Percentiles rank a stretch among this genome's conserved stretches.
Evolutionary conservation across 2,888 invertebrate genomes (phyloP).

Genomic region (Ormyrus thymus): DNA sequence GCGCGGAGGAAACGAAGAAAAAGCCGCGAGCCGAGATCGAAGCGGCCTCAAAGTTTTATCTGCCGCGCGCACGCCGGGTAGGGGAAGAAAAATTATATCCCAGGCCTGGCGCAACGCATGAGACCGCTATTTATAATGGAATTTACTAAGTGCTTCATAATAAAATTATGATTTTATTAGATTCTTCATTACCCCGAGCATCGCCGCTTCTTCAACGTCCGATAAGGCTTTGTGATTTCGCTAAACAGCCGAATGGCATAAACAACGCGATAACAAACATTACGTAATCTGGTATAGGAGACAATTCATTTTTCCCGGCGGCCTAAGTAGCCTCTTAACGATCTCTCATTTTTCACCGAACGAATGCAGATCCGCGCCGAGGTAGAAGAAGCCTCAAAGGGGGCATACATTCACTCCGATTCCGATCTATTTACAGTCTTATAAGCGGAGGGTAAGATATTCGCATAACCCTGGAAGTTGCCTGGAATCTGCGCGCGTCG

Average conservation of each 20-base stretch:
- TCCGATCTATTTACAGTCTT: too few relatives aligned
- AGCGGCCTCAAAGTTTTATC: slow-evolving; percentile 26
- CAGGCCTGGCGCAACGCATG: background rate
- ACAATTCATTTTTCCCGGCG: too few relatives aligned
- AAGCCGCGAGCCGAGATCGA: slow-evolving; percentile 9
- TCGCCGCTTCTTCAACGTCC: background rate
- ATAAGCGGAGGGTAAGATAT: background rate
- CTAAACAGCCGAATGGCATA: background rate
- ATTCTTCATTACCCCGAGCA: slow-evolving; percentile 28
- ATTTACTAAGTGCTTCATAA: slow-evolving; percentile 42
- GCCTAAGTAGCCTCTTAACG: too few relatives aligned
- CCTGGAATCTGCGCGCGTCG: background rate
- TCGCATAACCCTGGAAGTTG: background rate
- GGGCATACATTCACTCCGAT: too few relatives aligned
- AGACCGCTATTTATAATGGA: slow-evolving; percentile 50
- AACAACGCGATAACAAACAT: too few relatives aligned
- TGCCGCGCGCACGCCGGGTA: background rate
- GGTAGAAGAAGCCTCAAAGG: too few relatives aligned
- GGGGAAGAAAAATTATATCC: slow-evolving; percentile 39
- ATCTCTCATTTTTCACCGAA: too few relatives aligned
- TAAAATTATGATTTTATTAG: slow-evolving; percentile 54
- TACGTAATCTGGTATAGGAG: too few relatives aligned
- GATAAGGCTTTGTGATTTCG: slow-evolving; percentile 32
- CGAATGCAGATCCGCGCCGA: too few relatives aligned
- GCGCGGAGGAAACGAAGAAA: slow-evolving; percentile 16